A percentile compares a stretch with the other conserved stretches of the same genome.
phyloP scores from a whole-genome alignment of 2,888 invertebrate species.

The Altica lythri region DNA sequence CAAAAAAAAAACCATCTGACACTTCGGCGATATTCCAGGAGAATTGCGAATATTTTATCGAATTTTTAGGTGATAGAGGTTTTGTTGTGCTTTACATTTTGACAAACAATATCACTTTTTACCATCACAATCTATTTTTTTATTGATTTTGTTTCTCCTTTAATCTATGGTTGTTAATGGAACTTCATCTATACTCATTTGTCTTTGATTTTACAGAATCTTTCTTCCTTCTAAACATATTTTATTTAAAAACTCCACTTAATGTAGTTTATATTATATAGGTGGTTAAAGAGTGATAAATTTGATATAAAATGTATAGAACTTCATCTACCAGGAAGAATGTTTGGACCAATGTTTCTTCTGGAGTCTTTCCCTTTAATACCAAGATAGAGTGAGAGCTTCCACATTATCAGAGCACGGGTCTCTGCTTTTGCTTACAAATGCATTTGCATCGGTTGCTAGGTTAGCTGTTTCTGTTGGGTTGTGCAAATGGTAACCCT shows the following conservation, averaged over 20 bases:
- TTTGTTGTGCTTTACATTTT: no score
- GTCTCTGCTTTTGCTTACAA: constrained; percentile 58
- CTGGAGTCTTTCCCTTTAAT: constrained; percentile 56
- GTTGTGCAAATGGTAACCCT: constrained; percentile 53
- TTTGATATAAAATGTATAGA: no score
- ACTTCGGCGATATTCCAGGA: constrained; percentile 11
- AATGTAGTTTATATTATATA: no score
- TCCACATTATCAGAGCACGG: constrained; percentile 57
- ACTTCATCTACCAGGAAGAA: constrained; percentile 19
- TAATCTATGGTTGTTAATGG: no score
- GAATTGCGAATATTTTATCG: constrained; percentile 14
- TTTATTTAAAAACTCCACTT: no score
- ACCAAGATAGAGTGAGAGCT: constrained; percentile 58
- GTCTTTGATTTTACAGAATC: no score
- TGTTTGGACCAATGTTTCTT: constrained; percentile 35
- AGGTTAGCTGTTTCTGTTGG: constrained; percentile 56
- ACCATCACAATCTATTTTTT: no score
- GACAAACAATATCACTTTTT: no score
- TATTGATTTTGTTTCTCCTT: no score
- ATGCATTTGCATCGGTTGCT: constrained; percentile 54
- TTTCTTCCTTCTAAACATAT: no score
- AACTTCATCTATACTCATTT: no score
- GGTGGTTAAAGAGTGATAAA: no score
- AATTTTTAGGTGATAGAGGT: constrained; percentile 8
- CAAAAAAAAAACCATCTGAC: constrained; percentile 19